Conservation (phyloP, 2,888 invertebrate species). For the Eupithecia pulchellata region DNA sequence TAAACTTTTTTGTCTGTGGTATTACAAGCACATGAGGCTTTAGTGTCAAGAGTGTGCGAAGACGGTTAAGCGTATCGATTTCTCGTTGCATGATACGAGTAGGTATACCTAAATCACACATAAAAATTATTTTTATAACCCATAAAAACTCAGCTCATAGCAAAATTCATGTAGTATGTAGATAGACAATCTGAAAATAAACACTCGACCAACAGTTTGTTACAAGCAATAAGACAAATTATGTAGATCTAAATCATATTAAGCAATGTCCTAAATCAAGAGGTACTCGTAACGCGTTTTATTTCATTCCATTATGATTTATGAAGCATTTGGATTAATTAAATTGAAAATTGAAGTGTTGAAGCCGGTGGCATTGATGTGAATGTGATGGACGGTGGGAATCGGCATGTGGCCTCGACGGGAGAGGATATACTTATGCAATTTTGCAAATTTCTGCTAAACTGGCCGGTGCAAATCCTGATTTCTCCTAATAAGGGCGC, state of each 20-base stretch:
- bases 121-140: neutral
- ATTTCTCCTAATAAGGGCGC: neutral
- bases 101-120: too few relatives aligned
- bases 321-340: conserved; percentile 37
- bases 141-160: conserved; percentile 2
- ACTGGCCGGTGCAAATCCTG: neutral
- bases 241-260: conserved; percentile 37
- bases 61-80: neutral
- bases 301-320: conserved; percentile 41
- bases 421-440: neutral
- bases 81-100: neutral
- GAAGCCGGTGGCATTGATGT: conserved; percentile 20
- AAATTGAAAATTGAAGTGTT: conserved; percentile 37
- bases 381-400: conserved; percentile 26
- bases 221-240: conserved; percentile 19
- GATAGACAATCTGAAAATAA: conserved; percentile 41
- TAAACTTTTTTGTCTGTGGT: neutral
- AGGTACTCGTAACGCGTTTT: conserved; percentile 36
- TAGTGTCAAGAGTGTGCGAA: neutral
- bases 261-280: conserved; percentile 42
- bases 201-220: conserved; percentile 28
- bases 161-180: conserved; percentile 17
- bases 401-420: conserved; percentile 26
- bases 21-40: neutral
- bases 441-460: neutral